Percentiles rank a stretch among this genome's conserved stretches.
Conservation (phyloP, 2,888 invertebrate genomes). For the Microplitis deprimator region DNA sequence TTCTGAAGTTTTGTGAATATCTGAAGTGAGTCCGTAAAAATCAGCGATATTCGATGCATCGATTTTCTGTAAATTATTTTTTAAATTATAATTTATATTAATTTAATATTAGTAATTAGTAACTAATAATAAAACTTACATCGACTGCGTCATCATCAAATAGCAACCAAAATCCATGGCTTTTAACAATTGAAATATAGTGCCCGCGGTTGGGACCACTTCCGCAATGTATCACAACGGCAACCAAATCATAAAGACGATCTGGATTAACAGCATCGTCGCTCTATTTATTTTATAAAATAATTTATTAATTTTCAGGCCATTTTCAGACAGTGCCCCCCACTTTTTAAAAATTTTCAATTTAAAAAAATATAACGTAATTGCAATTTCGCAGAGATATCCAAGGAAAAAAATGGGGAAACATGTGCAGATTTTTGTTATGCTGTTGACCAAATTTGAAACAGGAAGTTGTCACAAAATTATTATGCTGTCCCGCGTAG, state of each 20-base stretch:
- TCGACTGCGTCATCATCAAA: conserved; percentile 99
- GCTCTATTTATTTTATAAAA: conserved; percentile 77
- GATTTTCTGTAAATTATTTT: conserved; percentile 86
- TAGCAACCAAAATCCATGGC: conserved; percentile 98
- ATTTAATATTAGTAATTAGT: background rate
- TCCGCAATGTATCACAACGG: conserved; percentile 99
- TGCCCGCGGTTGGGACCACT: conserved; percentile 99
- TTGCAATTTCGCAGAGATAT: too few species aligned
- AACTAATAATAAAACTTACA: conserved; percentile 77
- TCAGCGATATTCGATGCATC: conserved; percentile 99
- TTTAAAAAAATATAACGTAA: too few species aligned
- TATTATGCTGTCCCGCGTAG: background rate
- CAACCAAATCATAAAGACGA: conserved; percentile 97
- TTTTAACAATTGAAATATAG: conserved; percentile 99
- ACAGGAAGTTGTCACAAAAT: too few species aligned
- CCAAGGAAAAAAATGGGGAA: too few species aligned
- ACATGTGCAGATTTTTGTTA: too few species aligned
- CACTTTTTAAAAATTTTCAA: too few species aligned
- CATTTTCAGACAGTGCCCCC: too few species aligned
- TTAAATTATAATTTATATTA: conserved; percentile 24
- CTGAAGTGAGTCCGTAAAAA: conserved; percentile 98
- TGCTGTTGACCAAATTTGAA: too few species aligned
- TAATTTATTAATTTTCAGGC: conserved; percentile 12
- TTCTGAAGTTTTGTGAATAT: conserved; percentile 99
- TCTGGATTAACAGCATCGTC: conserved; percentile 99